Evolutionary conservation across 2,888 invertebrate species (phyloP).

Genomic region (Oeneis ivallda): DNA sequence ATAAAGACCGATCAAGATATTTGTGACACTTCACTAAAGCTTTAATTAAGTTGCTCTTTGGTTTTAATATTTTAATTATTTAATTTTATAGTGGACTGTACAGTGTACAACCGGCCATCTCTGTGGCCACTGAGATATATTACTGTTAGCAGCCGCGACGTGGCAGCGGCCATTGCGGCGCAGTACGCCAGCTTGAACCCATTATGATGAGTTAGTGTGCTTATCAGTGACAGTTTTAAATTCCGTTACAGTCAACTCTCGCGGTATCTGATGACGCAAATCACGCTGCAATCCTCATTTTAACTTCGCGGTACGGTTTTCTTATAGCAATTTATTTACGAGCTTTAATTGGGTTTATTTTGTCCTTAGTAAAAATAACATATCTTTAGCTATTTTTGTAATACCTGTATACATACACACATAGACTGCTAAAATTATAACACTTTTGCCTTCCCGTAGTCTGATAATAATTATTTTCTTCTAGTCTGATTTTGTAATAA

Average conservation of each 20-base stretch:
- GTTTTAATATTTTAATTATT: slow-evolving; percentile 9
- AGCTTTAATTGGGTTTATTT: neutral
- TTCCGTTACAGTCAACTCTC: slow-evolving; percentile 50
- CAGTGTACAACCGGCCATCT: slow-evolving; percentile 29
- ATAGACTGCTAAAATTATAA: no score
- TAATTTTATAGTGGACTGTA: slow-evolving; percentile 22
- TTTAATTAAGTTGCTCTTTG: neutral
- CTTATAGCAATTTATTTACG: neutral
- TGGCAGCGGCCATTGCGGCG: slow-evolving; percentile 42
- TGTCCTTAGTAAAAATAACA: no score
- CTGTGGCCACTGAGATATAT: slow-evolving; percentile 28
- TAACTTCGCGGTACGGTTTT: slow-evolving; percentile 7
- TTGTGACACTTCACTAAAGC: neutral
- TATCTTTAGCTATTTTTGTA: no score
- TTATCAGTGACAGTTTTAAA: slow-evolving; percentile 64
- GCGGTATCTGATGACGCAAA: slow-evolving; percentile 46
- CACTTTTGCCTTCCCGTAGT: no score
- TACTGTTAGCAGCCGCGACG: slow-evolving; percentile 37
- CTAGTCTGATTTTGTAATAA: no score
- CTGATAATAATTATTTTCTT: no score
- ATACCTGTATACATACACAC: no score
- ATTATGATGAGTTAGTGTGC: slow-evolving; percentile 61
- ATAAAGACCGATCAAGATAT: no score
- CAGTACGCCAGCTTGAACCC: slow-evolving; percentile 44
- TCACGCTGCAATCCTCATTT: slow-evolving; percentile 29